Base-by-base conservation (phyloP, 2,113 vertebrate species). In the Carollia perspicillata region DNA sequence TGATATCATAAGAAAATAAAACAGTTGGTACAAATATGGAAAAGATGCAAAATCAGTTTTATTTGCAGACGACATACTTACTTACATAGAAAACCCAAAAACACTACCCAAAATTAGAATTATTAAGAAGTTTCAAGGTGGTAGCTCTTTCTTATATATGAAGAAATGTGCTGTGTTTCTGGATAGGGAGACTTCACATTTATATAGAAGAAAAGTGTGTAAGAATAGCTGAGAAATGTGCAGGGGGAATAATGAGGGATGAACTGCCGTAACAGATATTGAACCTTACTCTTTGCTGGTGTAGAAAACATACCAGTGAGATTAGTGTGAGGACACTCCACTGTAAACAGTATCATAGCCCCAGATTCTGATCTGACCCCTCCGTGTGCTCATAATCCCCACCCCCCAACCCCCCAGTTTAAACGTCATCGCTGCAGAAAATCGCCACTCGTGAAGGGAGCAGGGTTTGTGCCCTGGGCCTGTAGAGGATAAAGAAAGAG, bases 61-160 rank as follows among this genome's bases (percentile, higher is more conserved):
- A 65, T 51, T 83, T 93, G 37, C 30, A 74, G 51, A 44, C 51
- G 18, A 22, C 28, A 3, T 33, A 40, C 26, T 90, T 90, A 35
- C 42, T 79, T 93, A 77, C 37, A n/a, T 72, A 72, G 60, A 85
- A 92, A 93, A 71, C 60, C 51, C 77, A 49, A 84, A 80, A 90
- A 84, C n/a, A 58, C 44, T 80, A 11, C 12, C 3, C 53, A 91
- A 87, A 71, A 20, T 35, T 40, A n/a, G 42, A 22, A 35, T 87
- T 28, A 60, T 89, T 35, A 28, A 74, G 72, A 93, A 18, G 33
- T 83, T 77, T 86, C 90, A 20, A 40, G 40, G 49, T 20, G 26
- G 8, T 77, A 30, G 11, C 80, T 93, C 44, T 86, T 83, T 93
- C 44, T 86, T 83, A 69, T 44, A 83, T 33, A 66, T 58, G 40